Base-by-base conservation (phyloP, 2,888 invertebrate species). In the Sphecodes monilicornis region DNA sequence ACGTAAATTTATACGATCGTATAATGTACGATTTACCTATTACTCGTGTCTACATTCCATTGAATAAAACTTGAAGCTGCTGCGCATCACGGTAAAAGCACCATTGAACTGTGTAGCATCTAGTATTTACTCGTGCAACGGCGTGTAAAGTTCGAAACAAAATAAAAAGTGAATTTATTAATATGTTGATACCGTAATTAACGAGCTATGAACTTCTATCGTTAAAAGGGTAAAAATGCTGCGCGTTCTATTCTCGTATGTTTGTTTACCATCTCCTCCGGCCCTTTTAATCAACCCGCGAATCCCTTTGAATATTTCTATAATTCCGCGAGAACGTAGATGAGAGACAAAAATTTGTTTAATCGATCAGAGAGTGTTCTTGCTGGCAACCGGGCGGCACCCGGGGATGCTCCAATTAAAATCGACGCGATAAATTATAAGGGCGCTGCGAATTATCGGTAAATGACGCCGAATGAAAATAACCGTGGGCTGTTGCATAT, bases 401-500 rank as follows among this genome's bases (percentile, higher is more conserved):
- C 26, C 16, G 57, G 26, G 57, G 16, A 13, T 13, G 57, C 26
- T 29, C 18, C 13, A 36, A 43, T 36, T 26, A 74, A 36, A 43
- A 46, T 29, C 16, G 60, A 36, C 29, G 18, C 18, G 39, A 76
- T 60, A 54, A 77, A 70, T 46, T 41, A 70, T n/a, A 46, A 77
- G 36, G 43, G 69, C 26, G 46, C 57, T 13, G 26, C 69, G 69
- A 76, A 80, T 77, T 76, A 70, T 76, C 60, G 77, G 22, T 60
- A 80, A 64, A 80, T 60, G 60, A 60, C 16, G 36, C 4, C 43
- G 46, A 70, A 70, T 36, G 70, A 80, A 77, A 76, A 77, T 46
- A 77, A 77, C 46, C 60, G 41, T 50, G 60, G 57, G 57, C 76
- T 26, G 50, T 64, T 80, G 80, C 76, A 77, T 80, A 80, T 76